Evolutionary conservation across 2,113 vertebrate species (phyloP).

Genomic region (Serinus canaria): DNA sequence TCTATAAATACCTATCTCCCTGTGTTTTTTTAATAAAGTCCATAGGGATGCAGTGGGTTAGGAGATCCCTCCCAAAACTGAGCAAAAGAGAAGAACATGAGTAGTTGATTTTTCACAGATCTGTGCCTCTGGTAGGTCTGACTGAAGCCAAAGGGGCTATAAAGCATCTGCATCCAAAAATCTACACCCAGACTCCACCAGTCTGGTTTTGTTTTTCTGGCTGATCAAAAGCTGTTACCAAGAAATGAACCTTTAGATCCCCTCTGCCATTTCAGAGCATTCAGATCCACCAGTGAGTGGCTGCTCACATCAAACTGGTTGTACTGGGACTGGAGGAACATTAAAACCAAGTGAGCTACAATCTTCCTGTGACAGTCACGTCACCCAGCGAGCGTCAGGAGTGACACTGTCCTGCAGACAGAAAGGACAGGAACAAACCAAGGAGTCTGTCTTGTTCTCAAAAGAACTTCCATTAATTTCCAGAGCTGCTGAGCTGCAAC

Average conservation of each 20-base stretch:
- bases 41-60: not conserved
- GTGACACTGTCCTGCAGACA: not conserved
- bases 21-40: not conserved
- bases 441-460: not conserved
- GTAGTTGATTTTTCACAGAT: not conserved
- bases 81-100: not conserved
- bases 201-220: not conserved
- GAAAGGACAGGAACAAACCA: fast-evolving
- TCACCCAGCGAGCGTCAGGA: not conserved
- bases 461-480: not conserved
- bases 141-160: not conserved
- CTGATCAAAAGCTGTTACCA: not conserved
- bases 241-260: not conserved
- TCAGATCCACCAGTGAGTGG: not conserved
- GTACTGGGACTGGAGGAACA: not conserved
- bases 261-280: not conserved
- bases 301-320: not conserved
- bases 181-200: not conserved
- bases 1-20: not conserved
- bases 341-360: not conserved
- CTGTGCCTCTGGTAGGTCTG: not conserved
- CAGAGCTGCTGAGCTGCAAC: not conserved
- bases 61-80: not conserved
- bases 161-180: not conserved
- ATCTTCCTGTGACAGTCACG: not conserved